Percentiles rank a stretch among this genome's conserved stretches.
These are phyloP conservation scores for Acanthornis magna DNA, from an alignment of 2,797 vertebrate species.

Conservation along the genomic window DNA sequence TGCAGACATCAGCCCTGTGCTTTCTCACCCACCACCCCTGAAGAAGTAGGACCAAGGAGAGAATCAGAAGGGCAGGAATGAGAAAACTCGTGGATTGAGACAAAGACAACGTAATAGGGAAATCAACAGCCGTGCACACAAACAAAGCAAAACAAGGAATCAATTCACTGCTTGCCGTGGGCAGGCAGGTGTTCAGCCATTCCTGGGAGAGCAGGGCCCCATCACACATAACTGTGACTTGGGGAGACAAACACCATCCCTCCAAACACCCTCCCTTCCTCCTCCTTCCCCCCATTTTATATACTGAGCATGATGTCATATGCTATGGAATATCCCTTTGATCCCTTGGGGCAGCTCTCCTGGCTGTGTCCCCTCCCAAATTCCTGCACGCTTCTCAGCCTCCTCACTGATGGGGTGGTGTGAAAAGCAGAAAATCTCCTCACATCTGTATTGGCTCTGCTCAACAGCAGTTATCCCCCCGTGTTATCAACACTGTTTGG, in stretches of 20 bases:
- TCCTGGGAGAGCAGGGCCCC: no score
- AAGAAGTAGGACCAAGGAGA: neutral
- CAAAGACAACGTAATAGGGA: neutral
- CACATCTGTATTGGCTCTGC: fast-evolving
- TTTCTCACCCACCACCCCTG: neutral
- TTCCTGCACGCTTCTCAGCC: neutral
- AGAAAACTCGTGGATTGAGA: neutral
- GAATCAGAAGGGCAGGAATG: neutral
- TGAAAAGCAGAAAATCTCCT: neutral
- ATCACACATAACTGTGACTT: neutral
- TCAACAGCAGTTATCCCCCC: neutral
- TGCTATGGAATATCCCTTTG: neutral
- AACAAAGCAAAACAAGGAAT: neutral
- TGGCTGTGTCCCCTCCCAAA: neutral
- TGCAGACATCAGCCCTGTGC: neutral
- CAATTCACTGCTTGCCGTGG: neutral
- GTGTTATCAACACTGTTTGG: neutral
- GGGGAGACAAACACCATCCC: fast-evolving
- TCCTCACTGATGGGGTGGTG: fast-evolving
- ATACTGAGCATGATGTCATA: neutral
- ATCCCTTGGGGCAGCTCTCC: neutral
- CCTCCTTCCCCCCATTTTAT: neutral
- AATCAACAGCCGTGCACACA: fast-evolving
- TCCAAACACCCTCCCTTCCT: neutral
- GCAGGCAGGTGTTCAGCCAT: neutral